Base-by-base conservation (phyloP, 2,888 invertebrate species). In the Macropis europaea region DNA sequence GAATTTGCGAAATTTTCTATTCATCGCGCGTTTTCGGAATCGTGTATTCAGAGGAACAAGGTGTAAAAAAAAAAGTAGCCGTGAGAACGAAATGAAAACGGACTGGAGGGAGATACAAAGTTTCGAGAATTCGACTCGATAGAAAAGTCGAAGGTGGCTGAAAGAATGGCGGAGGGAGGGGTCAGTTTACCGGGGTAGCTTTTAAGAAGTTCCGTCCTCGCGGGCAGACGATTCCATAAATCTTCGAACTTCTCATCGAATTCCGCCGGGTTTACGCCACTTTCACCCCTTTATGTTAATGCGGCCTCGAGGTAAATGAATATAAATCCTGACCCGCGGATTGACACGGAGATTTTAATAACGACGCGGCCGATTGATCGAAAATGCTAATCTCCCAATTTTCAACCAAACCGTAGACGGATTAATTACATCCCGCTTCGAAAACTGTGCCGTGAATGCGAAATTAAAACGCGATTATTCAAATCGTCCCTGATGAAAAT, bases 141-240 rank as follows among this genome's bases (percentile, higher is more conserved):
- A 34, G 42, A 22, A 60, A 48, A 42, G 70, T 53, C 47, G 40
- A 36, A 42, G 40, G 47, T 59, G 57, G 11, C 11, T 17, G n/a
- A 50, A 42, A 68, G 32, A 59, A 53, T 53, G 32, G 24, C 15
- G 36, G 17, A 43, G 40, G 24, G 13, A 17, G 22, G 32, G 11
- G 26, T n/a, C 43, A 42, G 54, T 24, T 53, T 48, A 45, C 26
- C 9, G 40, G n/a, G 26, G 45, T 32, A 30, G 52, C 34, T 60
- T 34, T 48, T 42, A 47, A 28, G n/a, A 72, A 72, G 34, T 63
- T 63, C 32, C 45, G 24, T 9, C 54, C 26, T 30, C 13, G 24
- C 11, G 17, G n/a, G n/a, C n/a, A n/a, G 0, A 22, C 34, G 22
- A 42, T 57, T 52, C 45, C 43, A 63, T 57, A 63, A 72, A 72